phyloP scores from a whole-genome alignment of 2,113 vertebrate genomes.

The Pelecanoides urinatrix region DNA sequence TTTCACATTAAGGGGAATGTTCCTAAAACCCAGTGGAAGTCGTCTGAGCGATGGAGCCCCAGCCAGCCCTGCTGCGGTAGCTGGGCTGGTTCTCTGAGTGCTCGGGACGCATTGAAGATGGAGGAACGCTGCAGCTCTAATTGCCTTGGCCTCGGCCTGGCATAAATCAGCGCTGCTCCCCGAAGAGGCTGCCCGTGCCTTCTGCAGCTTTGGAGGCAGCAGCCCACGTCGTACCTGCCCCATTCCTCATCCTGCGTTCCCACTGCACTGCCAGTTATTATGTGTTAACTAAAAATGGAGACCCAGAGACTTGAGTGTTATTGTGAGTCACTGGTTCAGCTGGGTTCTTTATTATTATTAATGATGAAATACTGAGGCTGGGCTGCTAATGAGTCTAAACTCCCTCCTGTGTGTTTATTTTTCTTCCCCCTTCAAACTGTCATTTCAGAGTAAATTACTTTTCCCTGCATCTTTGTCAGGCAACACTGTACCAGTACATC shows the following conservation, averaged over 20 bases:
- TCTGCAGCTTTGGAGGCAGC: background rate
- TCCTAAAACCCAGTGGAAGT: background rate
- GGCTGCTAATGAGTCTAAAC: slow-evolving; percentile 71
- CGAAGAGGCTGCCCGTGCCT: background rate
- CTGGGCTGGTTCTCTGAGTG: background rate
- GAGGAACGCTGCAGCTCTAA: background rate
- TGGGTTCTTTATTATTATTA: slow-evolving; percentile 60
- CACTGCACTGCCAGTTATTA: background rate
- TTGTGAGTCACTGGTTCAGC: background rate
- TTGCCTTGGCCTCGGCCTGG: background rate
- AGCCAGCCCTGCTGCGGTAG: background rate
- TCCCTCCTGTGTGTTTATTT: slow-evolving; percentile 70
- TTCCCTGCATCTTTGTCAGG: slow-evolving; percentile 66
- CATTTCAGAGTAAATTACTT: slow-evolving; percentile 68
- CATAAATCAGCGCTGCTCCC: background rate
- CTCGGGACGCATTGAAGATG: background rate
- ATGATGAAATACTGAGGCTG: slow-evolving; percentile 66
- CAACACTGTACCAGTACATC: slow-evolving; percentile 29
- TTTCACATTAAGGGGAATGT: background rate
- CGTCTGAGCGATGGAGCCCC: background rate
- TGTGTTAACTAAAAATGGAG: background rate
- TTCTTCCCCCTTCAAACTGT: slow-evolving; percentile 58
- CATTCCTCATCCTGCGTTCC: background rate
- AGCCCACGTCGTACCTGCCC: background rate
- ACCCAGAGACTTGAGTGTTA: background rate